phyloP scores from a whole-genome alignment of 2,113 vertebrate genomes.

The Propithecus coquereli region DNA sequence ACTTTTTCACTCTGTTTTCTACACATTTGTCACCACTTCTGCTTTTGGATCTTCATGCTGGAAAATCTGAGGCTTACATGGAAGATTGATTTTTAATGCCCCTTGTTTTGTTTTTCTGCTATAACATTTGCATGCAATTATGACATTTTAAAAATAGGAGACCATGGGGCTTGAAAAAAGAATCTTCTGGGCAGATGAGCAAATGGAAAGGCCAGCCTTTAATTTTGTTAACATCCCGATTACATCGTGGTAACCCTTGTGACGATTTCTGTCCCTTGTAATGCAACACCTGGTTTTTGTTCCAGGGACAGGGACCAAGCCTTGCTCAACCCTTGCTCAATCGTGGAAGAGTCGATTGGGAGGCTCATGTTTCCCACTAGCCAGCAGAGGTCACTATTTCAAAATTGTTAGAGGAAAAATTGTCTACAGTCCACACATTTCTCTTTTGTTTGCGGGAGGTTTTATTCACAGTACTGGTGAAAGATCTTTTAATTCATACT shows the following conservation, averaged over 20 bases:
- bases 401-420: constrained; percentile 49
- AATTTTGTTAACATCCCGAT: constrained; percentile 74
- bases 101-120: constrained; percentile 74
- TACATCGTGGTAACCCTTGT: constrained; percentile 68
- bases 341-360: constrained; percentile 2
- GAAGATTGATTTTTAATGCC: constrained; percentile 77
- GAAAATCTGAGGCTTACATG: constrained; percentile 79
- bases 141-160: constrained; percentile 75
- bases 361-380: not conserved
- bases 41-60: constrained; percentile 74
- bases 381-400: constrained; percentile 76
- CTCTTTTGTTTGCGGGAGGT: constrained; percentile 12
- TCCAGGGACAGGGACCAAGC: constrained; percentile 40
- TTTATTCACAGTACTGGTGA: not conserved
- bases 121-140: constrained; percentile 78
- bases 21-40: constrained; percentile 77
- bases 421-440: not conserved
- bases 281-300: constrained; percentile 72
- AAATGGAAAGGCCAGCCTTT: constrained; percentile 71
- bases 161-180: constrained; percentile 41
- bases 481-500: not conserved
- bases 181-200: constrained; percentile 63
- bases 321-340: constrained; percentile 37
- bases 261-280: constrained; percentile 65
- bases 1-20: constrained; percentile 73